Evolutionary conservation across 1,140 invertebrate species (phyloP).

Genomic region (Drosophila lacertosa): DNA sequence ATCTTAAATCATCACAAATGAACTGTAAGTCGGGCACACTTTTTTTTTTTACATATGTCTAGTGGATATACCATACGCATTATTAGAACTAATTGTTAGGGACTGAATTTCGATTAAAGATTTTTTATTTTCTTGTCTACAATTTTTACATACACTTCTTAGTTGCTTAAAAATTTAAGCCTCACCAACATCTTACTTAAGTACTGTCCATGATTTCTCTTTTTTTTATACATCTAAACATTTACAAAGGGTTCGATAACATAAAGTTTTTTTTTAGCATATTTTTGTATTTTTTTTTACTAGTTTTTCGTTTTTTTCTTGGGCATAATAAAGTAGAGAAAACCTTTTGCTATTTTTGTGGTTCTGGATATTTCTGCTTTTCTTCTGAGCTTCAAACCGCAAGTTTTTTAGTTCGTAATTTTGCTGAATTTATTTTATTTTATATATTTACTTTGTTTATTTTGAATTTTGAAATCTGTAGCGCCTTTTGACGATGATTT

Average conservation of each 20-base stretch:
- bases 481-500: constrained; percentile 62
- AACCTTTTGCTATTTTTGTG: constrained; percentile 58
- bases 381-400: constrained; percentile 48
- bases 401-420: constrained; percentile 50
- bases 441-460: constrained; percentile 16
- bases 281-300: constrained; percentile 25
- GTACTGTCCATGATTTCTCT: constrained; percentile 44
- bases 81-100: constrained; percentile 59
- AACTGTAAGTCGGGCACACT: constrained; percentile 26
- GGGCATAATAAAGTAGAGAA: constrained; percentile 61
- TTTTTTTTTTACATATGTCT: constrained; percentile 48
- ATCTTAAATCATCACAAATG: constrained; percentile 29
- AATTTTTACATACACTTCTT: constrained; percentile 72
- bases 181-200: constrained; percentile 69
- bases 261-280: constrained; percentile 39
- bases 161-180: constrained; percentile 55
- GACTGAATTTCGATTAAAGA: constrained; percentile 47
- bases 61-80: constrained; percentile 51
- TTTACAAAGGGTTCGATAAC: constrained; percentile 71
- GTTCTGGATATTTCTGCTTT: constrained; percentile 28
- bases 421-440: constrained; percentile 56
- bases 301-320: constrained; percentile 30
- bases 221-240: constrained; percentile 70
- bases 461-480: constrained; percentile 75
- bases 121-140: constrained; percentile 46